Base-by-base conservation (phyloP, 2,888 invertebrate genomes). In the Eupithecia inturbata region DNA sequence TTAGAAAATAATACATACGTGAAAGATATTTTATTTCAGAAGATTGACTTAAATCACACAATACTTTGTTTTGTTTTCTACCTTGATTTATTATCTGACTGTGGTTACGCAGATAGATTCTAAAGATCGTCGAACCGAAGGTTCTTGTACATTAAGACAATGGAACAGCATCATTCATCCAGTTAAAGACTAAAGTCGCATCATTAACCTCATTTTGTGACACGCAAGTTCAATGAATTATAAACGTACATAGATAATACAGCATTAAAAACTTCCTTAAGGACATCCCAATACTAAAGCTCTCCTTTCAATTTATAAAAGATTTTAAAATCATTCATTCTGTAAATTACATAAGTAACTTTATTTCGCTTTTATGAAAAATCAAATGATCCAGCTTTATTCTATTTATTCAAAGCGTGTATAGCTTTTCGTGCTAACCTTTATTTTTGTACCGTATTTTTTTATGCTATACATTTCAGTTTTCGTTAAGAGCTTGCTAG, bases 141-240 rank as follows among this genome's bases (percentile, higher is more conserved):
- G 49, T 49, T 49, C 49, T n/a, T n/a, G 9, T n/a, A 7, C n/a
- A 49, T 49, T 9, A 49, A 49, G 9, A 49, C 49, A n/a, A 49
- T 49, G 49, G 6, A 16, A 6, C 49, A 49, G n/a, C 49, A n/a
- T 45, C 49, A 49, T 49, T 49, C n/a, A 49, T 49, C 49, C 49
- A n/a, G 49, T 49, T 49, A 45, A 16, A 41, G 41, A 6, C 41
- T 49, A 14, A 28, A 28, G 16, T 22, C 26, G 57, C 5, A 60
- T 60, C 26, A 60, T 60, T 60, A 60, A 60, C 57, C 57, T 57
- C 26, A 26, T 60, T 60, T 60, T 12, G 57, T 60, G 28, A 60
- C 60, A 60, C 60, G 60, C 16, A 28, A 26, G 16, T 16, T 16
- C 60, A 60, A 26, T 28, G 5, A 16, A 60, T 28, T 60, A 60